Conservation (phyloP, 2,797 vertebrate species). For the Peromyscus attwateri region DNA sequence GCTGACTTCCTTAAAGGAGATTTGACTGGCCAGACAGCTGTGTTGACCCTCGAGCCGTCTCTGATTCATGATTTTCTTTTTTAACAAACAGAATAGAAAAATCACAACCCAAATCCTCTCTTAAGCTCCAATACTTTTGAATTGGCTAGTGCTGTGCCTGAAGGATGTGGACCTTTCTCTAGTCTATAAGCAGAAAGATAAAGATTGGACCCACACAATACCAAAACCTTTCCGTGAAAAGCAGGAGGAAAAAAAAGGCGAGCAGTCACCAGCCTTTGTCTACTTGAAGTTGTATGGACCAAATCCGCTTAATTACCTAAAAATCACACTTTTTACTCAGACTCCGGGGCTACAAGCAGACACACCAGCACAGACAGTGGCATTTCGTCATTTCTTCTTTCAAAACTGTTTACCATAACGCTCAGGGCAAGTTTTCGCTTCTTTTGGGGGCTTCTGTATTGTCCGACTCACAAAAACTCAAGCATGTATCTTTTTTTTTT, state of each 20-base stretch:
- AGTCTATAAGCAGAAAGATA: constrained; percentile 72
- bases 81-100: constrained; percentile 82
- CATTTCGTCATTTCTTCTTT: neutral
- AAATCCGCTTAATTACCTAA: constrained; percentile 46
- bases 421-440: neutral
- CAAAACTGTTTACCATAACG: neutral
- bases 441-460: neutral
- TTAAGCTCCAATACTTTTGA: constrained; percentile 71
- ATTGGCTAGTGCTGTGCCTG: constrained; percentile 64
- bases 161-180: constrained; percentile 68
- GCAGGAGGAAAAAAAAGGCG: neutral
- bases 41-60: constrained; percentile 79
- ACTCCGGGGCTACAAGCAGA: neutral
- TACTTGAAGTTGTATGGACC: constrained; percentile 7
- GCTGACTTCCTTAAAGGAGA: constrained; percentile 77
- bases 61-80: constrained; percentile 74
- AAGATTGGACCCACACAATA: constrained; percentile 60
- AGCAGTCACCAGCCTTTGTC: constrained; percentile 33
- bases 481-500: neutral
- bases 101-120: constrained; percentile 80
- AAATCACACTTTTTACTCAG: constrained; percentile 25
- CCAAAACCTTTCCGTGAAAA: constrained; percentile 17
- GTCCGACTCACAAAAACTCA: neutral
- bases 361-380: neutral
- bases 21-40: constrained; percentile 76